A percentile compares a stretch with the other conserved stretches of the same genome.
These are phyloP conservation scores for Drosophila nr. perissopoda DNA, from an alignment of 2,888 invertebrate genomes.

Conservation along the genomic window DNA sequence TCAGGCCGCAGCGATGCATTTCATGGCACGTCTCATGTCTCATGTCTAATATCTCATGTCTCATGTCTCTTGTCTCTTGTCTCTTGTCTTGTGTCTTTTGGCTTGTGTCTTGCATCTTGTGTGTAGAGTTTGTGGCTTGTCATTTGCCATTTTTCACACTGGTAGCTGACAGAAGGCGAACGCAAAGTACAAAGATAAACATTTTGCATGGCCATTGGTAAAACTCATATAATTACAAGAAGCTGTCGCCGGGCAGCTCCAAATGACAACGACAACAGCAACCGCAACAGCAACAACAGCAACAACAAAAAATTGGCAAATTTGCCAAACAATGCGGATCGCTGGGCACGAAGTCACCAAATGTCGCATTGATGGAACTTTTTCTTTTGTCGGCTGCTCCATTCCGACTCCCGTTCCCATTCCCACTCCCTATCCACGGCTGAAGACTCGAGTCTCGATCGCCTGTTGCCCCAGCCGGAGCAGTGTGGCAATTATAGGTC, in stretches of 20 bases:
- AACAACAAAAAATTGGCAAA: slow-evolving; percentile 50
- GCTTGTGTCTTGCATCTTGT: slow-evolving; percentile 3
- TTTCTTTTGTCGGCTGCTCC: slow-evolving; percentile 47
- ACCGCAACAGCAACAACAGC: slow-evolving; percentile 4
- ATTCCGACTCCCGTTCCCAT: neutral
- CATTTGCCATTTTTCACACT: slow-evolving; percentile 63
- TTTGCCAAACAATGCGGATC: slow-evolving; percentile 79
- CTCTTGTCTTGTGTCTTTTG: neutral
- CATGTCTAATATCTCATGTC: neutral
- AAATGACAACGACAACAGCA: slow-evolving; percentile 18
- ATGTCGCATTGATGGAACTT: slow-evolving; percentile 63
- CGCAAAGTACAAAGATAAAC: slow-evolving; percentile 65
- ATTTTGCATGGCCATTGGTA: slow-evolving; percentile 56
- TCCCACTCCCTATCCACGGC: neutral
- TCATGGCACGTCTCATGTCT: slow-evolving; percentile 37
- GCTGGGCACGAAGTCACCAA: slow-evolving; percentile 72
- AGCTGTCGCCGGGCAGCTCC: slow-evolving; percentile 52
- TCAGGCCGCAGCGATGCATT: slow-evolving; percentile 32
- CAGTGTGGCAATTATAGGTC: slow-evolving; percentile 66
- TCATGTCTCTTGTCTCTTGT: neutral
- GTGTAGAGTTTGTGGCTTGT: slow-evolving; percentile 39
- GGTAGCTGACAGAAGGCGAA: slow-evolving; percentile 38
- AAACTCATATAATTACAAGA: slow-evolving; percentile 68
- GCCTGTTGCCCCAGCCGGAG: neutral
- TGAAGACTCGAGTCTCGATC: neutral